A percentile compares a stretch with the other conserved stretches of the same genome.
phyloP scores from a whole-genome alignment of 2,888 invertebrate species.

The Operophtera brumata region DNA sequence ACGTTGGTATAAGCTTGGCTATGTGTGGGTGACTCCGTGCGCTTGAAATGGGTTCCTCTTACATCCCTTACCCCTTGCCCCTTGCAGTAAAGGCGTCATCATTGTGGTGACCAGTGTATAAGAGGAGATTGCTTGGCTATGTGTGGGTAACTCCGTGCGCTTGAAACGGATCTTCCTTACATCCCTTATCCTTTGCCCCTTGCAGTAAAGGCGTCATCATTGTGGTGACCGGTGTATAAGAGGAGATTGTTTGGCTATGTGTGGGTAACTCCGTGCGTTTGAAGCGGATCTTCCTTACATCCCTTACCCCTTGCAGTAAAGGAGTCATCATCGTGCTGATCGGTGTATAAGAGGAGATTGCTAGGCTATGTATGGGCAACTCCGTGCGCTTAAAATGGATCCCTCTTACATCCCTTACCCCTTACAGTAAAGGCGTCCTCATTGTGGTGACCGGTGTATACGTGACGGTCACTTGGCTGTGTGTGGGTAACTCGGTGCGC shows the following conservation, averaged over 20 bases:
- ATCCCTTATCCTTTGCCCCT: too few relatives aligned
- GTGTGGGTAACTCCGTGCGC: slow-evolving; percentile 65
- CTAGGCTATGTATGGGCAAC: too few relatives aligned
- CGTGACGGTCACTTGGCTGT: slow-evolving; percentile 78
- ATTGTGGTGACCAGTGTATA: slow-evolving; percentile 79
- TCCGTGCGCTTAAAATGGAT: too few relatives aligned
- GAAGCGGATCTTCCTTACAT: slow-evolving; percentile 67
- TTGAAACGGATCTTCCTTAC: slow-evolving; percentile 68
- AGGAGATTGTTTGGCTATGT: slow-evolving; percentile 79
- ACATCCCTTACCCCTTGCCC: too few relatives aligned
- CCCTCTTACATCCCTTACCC: too few relatives aligned
- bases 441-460: slow-evolving; percentile 79
- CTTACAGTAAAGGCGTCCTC: slow-evolving; percentile 72
- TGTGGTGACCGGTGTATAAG: slow-evolving; percentile 80
- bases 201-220: neutral
- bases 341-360: too few relatives aligned
- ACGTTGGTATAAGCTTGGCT: too few relatives aligned
- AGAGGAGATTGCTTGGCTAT: slow-evolving; percentile 78
- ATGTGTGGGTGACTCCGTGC: too few relatives aligned
- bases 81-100: slow-evolving; percentile 72
- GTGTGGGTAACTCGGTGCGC: slow-evolving; percentile 65
- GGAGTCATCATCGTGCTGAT: too few relatives aligned
- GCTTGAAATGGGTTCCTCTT: too few relatives aligned
- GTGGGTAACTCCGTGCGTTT: slow-evolving; percentile 64
- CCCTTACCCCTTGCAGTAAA: too few relatives aligned